A percentile compares a stretch with the other conserved stretches of the same genome.
Evolutionary conservation across 2,797 vertebrate genomes (phyloP).

Genomic region (Varecia variegata): DNA sequence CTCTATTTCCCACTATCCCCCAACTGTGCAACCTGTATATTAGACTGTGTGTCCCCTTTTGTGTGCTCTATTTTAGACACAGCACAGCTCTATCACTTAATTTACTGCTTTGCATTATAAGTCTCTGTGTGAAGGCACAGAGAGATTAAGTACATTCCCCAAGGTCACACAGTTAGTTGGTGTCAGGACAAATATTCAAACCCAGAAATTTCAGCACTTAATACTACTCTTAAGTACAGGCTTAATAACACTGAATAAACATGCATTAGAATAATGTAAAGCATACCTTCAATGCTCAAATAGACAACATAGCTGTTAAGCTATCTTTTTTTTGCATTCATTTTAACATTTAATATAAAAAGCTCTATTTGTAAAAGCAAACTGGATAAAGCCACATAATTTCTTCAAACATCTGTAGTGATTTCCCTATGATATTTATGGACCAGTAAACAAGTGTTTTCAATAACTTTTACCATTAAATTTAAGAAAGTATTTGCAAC

Average conservation of each 20-base stretch:
- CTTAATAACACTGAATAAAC: background rate
- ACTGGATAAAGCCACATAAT: background rate
- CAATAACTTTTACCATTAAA: background rate
- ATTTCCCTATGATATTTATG: background rate
- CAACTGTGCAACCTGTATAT: background rate
- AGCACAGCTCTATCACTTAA: background rate
- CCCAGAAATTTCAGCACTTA: background rate
- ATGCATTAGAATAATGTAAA: background rate
- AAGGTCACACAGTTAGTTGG: background rate
- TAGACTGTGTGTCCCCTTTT: background rate
- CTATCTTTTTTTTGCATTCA: background rate
- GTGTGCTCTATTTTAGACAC: background rate
- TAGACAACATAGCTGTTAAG: background rate
- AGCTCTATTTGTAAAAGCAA: background rate
- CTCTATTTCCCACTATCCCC: background rate
- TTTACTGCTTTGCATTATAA: background rate
- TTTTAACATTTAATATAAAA: background rate
- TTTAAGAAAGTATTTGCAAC: background rate
- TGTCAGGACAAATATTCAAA: background rate
- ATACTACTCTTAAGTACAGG: background rate
- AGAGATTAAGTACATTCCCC: background rate
- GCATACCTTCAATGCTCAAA: background rate
- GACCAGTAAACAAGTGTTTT: background rate
- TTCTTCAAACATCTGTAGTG: background rate
- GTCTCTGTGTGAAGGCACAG: background rate